Conservation (phyloP, 2,113 vertebrate genomes). For the Panthera leo region DNA sequence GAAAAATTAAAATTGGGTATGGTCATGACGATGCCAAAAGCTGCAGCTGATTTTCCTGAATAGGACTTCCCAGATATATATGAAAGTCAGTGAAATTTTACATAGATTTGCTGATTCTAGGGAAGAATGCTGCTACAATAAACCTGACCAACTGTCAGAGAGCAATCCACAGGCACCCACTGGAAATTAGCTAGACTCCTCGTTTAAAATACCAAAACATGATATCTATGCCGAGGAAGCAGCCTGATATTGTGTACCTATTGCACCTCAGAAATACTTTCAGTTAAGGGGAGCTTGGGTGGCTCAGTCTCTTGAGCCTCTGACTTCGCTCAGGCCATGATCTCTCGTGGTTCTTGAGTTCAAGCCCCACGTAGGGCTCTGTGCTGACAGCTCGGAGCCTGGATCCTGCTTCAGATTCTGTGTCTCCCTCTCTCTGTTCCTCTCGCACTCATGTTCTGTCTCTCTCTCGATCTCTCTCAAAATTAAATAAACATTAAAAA, state of each 20-base stretch:
- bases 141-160: background rate
- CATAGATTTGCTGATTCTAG: background rate
- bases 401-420: too few species aligned
- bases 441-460: too few species aligned
- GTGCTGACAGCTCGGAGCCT: too few species aligned
- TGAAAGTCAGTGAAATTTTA: background rate
- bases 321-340: too few species aligned
- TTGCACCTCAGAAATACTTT: background rate
- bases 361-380: too few species aligned
- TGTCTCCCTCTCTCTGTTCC: too few species aligned
- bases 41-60: background rate
- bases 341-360: too few species aligned
- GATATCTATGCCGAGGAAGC: background rate
- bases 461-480: too few species aligned
- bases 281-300: background rate
- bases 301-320: too few species aligned
- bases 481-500: too few species aligned
- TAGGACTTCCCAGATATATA: background rate
- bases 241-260: background rate
- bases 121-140: background rate
- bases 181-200: background rate
- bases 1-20: conserved; percentile 18
- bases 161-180: background rate
- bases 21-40: background rate
- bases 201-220: background rate